A percentile compares a stretch with the other conserved stretches of the same genome.
phyloP scores from a whole-genome alignment of 2,797 vertebrate genomes.

The Urocyon cinereoargenteus region DNA sequence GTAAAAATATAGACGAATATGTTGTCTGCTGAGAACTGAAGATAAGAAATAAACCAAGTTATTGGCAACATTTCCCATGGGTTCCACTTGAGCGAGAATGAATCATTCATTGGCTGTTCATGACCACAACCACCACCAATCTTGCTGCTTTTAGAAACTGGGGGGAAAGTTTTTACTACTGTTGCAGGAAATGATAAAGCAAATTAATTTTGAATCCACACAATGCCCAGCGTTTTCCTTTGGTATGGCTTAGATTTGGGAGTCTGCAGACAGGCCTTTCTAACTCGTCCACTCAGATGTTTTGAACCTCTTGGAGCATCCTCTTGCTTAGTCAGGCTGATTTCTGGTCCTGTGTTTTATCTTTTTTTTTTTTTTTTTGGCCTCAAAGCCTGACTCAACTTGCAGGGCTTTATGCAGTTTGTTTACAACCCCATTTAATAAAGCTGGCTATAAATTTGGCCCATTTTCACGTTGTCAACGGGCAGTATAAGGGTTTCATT shows the following conservation, averaged over 20 bases:
- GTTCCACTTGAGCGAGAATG: slow-evolving; percentile 63
- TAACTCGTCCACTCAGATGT: not conserved
- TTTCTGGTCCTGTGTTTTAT: not conserved
- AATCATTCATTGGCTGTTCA: slow-evolving; percentile 18
- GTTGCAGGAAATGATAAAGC: slow-evolving; percentile 23
- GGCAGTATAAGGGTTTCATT: not conserved
- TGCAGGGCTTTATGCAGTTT: slow-evolving; percentile 8
- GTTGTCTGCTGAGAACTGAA: slow-evolving; percentile 82
- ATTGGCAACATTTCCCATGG: slow-evolving; percentile 78
- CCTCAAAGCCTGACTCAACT: not conserved
- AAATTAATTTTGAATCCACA: not conserved
- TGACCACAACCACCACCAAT: not conserved
- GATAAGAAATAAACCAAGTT: slow-evolving; percentile 82
- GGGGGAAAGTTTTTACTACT: not conserved
- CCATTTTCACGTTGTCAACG: not conserved
- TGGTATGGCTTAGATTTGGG: not conserved
- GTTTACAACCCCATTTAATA: not conserved
- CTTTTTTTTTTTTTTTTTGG: not conserved
- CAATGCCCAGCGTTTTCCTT: not conserved
- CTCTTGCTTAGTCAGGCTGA: not conserved
- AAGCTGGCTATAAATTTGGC: not conserved
- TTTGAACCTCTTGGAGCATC: not conserved
- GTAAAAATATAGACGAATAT: slow-evolving; percentile 80
- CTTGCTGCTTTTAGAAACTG: slow-evolving; percentile 15
- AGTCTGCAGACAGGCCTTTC: not conserved